Base-by-base conservation (phyloP, 2,113 vertebrate genomes). In the Fukomys damarensis region DNA sequence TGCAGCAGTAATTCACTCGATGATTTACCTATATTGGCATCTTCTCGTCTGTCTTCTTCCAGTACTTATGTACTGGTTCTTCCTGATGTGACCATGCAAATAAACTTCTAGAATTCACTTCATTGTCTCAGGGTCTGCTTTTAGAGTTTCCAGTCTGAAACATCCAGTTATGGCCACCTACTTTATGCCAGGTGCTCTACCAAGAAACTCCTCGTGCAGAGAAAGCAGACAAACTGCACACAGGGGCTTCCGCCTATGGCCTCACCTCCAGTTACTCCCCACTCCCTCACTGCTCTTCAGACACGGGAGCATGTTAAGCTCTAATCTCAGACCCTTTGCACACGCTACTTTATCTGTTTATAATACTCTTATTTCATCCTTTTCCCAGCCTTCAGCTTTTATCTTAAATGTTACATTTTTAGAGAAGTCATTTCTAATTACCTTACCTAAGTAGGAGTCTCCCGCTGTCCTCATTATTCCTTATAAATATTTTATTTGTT, bases 351-450 rank as follows among this genome's bases (percentile, higher is more conserved):
- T 83, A 43, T 26, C 30, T 93, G 19, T 52, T 66, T 88, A 17
- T 35, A 86, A 84, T 9, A 77, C 17, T n/a, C 35, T 80, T 77
- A 22, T 35, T 20, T 32, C 30, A 59, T 43, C 65, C 66, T 28
- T 83, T 59, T n/a, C 13, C 59, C 17, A 80, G 65, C 22, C n/a
- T 87, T 95, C 32, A 3, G 52, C 10, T 79, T 83, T 93, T 76
- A 93, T 32, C 52, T 41, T 93, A 87, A 92, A 93, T 66, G n/a
- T 59, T n/a, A n/a, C 5, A 56, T 85, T 82, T 65, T 89, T 80
- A 59, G 59, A 82, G 19, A 88, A 97, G 22, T 82, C 41, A 68
- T 89, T 89, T 77, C 77, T 80, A 65, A 91, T 61, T 24, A 86
- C 24, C 7, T 89, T 84, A 90, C 43, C 52, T 72, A 93, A 87